Conservation (phyloP, 2,113 vertebrate genomes). For the Kryptolebias marmoratus region DNA sequence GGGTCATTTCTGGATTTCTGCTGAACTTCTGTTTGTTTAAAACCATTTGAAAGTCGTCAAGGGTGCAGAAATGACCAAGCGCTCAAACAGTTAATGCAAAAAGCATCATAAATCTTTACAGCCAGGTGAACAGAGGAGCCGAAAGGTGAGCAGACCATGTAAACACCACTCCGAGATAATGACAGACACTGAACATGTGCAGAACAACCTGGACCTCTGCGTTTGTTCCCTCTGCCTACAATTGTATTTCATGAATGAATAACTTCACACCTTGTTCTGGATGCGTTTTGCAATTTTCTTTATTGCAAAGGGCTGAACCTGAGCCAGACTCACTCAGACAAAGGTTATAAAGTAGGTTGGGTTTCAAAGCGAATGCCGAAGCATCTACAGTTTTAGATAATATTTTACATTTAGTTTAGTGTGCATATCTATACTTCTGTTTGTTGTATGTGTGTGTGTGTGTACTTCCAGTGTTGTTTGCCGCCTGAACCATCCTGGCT, state of each 20-base stretch:
- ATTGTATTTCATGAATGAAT: constrained; percentile 53
- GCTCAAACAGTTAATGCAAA: neutral
- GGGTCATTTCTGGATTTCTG: neutral
- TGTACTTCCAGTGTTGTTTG: constrained; percentile 1
- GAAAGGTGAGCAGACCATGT: constrained; percentile 17
- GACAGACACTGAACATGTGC: constrained; percentile 39
- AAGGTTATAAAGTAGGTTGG: constrained; percentile 11
- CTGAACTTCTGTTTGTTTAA: neutral
- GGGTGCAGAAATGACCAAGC: constrained; percentile 4
- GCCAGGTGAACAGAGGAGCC: constrained; percentile 18
- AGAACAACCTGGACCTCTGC: constrained; percentile 26
- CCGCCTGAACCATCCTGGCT: constrained; percentile 14
- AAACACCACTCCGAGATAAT: constrained; percentile 34
- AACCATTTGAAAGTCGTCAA: neutral
- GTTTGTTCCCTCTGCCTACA: constrained; percentile 14
- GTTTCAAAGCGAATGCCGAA: constrained; percentile 29
- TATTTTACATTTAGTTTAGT: constrained; percentile 20
- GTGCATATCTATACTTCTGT: neutral
- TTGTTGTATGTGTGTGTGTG: neutral
- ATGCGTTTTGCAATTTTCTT: constrained; percentile 9
- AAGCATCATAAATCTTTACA: constrained; percentile 19
- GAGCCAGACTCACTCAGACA: constrained; percentile 24
- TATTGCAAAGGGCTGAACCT: constrained; percentile 23
- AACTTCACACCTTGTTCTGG: constrained; percentile 27
- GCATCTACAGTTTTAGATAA: constrained; percentile 4